These are phyloP conservation scores for Apamea sordens DNA, from an alignment of 2,888 invertebrate species.

Conservation along the genomic window DNA sequence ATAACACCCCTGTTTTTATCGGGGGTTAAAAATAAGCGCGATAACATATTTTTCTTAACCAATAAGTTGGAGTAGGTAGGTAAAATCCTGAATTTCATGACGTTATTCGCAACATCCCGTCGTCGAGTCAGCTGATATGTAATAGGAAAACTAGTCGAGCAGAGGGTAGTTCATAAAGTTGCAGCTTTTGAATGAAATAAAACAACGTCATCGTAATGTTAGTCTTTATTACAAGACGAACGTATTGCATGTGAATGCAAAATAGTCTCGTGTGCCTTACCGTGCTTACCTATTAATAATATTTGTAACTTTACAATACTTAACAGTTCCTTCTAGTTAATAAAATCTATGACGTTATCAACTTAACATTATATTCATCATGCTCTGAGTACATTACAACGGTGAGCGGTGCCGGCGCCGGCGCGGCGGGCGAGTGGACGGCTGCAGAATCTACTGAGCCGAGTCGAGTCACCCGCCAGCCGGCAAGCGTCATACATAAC, in stretches of 20 bases:
- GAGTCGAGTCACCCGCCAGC: neutral
- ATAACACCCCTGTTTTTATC: too few species aligned
- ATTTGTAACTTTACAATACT: constrained; percentile 62
- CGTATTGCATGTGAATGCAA: constrained; percentile 67
- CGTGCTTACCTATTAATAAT: constrained; percentile 68
- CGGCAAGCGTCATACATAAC: neutral
- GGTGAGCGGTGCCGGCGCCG: constrained; percentile 38
- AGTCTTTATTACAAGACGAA: constrained; percentile 69
- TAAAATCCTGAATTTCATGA: too few species aligned
- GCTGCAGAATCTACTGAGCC: too few species aligned
- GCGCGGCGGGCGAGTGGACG: neutral
- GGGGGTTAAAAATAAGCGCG: too few species aligned
- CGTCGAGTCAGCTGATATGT: too few species aligned
- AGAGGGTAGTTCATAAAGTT: too few species aligned
- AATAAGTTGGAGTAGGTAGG: too few species aligned
- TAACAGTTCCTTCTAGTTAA: constrained; percentile 60
- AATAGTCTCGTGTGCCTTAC: constrained; percentile 70
- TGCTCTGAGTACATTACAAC: constrained; percentile 37
- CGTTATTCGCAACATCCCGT: too few species aligned
- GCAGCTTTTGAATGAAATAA: constrained; percentile 39
- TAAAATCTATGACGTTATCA: constrained; percentile 53
- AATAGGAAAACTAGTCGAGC: too few species aligned
- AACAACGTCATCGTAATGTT: constrained; percentile 54
- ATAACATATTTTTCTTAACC: too few species aligned
- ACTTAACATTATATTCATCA: constrained; percentile 48